Percentiles rank a stretch among this genome's conserved stretches.
Evolutionary conservation across 1,140 invertebrate species (phyloP).

Genomic region (Ostrea denselamellosa): DNA sequence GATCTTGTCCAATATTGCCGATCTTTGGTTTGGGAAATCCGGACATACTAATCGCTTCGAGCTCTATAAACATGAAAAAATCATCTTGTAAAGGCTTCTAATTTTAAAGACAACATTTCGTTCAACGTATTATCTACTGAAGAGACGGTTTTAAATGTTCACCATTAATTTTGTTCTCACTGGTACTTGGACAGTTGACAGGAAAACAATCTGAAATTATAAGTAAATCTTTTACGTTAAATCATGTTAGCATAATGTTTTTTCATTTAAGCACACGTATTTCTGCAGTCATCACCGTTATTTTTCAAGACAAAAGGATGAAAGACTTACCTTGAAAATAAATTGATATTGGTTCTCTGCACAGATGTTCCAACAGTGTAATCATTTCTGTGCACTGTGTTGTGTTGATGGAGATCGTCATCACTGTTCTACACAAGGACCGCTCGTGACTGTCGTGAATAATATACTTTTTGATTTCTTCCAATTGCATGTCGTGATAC

Average conservation of each 20-base stretch:
- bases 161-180: too few species aligned
- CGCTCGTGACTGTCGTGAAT: neutral
- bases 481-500: neutral
- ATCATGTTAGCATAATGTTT: neutral
- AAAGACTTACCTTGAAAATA: neutral
- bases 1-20: neutral
- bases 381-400: neutral
- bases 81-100: too few species aligned
- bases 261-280: neutral
- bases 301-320: neutral
- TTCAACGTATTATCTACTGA: too few species aligned
- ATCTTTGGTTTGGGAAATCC: neutral
- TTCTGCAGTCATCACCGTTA: neutral
- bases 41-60: neutral
- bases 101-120: too few species aligned
- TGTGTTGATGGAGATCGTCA: neutral
- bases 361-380: neutral
- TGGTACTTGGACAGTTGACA: neutral
- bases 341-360: neutral
- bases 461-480: neutral
- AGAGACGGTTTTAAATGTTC: too few species aligned
- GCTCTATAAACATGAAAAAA: neutral
- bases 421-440: neutral
- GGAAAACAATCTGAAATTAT: neutral
- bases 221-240: neutral